Base-by-base conservation (phyloP, 2,113 vertebrate species). In the Tamias sibiricus region DNA sequence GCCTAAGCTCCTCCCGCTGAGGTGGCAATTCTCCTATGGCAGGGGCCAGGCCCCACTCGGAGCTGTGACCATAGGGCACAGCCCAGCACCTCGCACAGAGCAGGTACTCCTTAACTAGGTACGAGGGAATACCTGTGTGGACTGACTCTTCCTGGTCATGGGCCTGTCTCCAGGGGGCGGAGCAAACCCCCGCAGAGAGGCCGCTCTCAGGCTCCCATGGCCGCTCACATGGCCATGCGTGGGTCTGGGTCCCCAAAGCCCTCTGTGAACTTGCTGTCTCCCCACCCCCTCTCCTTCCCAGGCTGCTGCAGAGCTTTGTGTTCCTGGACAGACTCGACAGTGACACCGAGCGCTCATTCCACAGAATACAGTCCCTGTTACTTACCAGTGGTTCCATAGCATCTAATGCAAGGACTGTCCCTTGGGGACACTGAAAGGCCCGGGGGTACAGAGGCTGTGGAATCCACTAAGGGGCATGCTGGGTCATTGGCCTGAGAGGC, bases 151-250 rank as follows among this genome's bases (percentile, higher is more conserved):
- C 1, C 3, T 6, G 42, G 37, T 24, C 28, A 0, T 0, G 37
- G 82, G 7, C 69, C 26, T 13, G 35, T 68, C 76, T 30, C 68
- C 69, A 17, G 2, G 9, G 28, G 57, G 6, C 30, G 28, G 24
- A 68, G 19, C 68, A 32, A 42, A 30, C 26, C 54, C 62, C 4
- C 1, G 28, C 8, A 37, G 24, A 9, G 35, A 20, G 40, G 75
- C 42, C 40, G 17, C 28, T 68, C 16, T 11, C 75, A 6, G 64
- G 71, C 42, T 77, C n/a, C n/a, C n/a, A n/a, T n/a, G n/a, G n/a
- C n/a, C n/a, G 69, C 81, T 79, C 16, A 14, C 24, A 16, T 0
- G 2, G 42, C 13, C 49, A n/a, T 13, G 24, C 4, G 5, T 26
- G 69, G 28, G 11, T 42, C 66, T 71, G 24, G 35, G 13, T 4